phyloP scores from a whole-genome alignment of 2,113 vertebrate species.

The Chlorocebus sabaeus region DNA sequence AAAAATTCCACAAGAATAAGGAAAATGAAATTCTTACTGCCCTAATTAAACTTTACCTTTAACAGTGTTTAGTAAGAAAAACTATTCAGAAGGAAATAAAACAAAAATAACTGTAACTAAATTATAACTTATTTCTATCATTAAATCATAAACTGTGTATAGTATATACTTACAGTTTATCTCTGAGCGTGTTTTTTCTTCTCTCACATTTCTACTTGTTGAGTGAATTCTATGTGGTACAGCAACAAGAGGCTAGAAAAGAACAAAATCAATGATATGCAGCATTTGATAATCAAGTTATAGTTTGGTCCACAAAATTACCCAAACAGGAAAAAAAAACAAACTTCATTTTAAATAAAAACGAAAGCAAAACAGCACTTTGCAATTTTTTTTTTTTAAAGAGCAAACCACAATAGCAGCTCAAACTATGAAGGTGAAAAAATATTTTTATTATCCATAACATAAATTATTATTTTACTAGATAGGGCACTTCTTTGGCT shows the following conservation, averaged over 20 bases:
- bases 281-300: slow-evolving; percentile 37
- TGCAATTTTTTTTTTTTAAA: not conserved
- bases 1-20: not conserved
- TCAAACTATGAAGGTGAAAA: not conserved
- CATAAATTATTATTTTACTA: not conserved
- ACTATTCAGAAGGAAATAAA: not conserved
- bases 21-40: not conserved
- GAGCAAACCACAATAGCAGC: not conserved
- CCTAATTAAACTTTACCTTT: not conserved
- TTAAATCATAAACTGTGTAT: not conserved
- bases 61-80: slow-evolving; percentile 1
- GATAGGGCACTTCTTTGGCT: not conserved
- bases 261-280: slow-evolving; percentile 20
- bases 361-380: not conserved
- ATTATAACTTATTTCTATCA: not conserved
- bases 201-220: slow-evolving; percentile 94
- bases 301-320: not conserved
- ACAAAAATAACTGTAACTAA: not conserved
- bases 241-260: slow-evolving; percentile 91
- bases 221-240: slow-evolving; percentile 98
- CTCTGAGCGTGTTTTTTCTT: slow-evolving; percentile 97
- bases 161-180: slow-evolving; percentile 93
- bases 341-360: slow-evolving; percentile 34
- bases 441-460: not conserved
- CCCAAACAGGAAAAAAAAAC: not conserved